Conservation (phyloP, 2,113 vertebrate species). For the Tonatia bakeri region DNA sequence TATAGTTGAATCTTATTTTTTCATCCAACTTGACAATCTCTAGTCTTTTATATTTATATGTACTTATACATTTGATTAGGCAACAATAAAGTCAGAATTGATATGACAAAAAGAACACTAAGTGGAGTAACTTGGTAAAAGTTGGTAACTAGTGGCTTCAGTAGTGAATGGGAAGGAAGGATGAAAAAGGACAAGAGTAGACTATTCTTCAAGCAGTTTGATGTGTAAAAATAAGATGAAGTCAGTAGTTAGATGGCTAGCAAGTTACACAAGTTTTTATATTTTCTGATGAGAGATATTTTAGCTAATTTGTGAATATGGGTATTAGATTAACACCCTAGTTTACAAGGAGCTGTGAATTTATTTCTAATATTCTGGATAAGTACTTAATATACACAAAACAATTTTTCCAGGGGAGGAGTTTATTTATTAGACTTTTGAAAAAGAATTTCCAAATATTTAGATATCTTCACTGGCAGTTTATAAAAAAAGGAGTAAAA, state of each 20-base stretch:
- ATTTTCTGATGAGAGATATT: neutral
- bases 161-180: neutral
- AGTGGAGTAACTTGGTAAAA: neutral
- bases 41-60: neutral
- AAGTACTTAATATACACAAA: neutral
- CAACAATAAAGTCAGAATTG: neutral
- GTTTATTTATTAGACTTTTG: neutral
- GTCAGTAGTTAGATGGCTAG: neutral
- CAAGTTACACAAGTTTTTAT: neutral
- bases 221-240: neutral
- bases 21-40: neutral
- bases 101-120: neutral
- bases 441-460: slow-evolving; percentile 34
- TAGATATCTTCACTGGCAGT: neutral
- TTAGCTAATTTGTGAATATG: neutral
- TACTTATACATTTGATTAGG: neutral
- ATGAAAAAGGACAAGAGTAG: neutral
- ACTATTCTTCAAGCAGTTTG: neutral
- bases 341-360: neutral
- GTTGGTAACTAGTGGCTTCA: neutral
- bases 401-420: neutral
- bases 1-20: neutral
- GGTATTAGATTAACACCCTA: neutral
- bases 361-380: neutral
- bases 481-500: neutral